Base-by-base conservation (phyloP, 2,113 vertebrate species). In the Nibea coibor region DNA sequence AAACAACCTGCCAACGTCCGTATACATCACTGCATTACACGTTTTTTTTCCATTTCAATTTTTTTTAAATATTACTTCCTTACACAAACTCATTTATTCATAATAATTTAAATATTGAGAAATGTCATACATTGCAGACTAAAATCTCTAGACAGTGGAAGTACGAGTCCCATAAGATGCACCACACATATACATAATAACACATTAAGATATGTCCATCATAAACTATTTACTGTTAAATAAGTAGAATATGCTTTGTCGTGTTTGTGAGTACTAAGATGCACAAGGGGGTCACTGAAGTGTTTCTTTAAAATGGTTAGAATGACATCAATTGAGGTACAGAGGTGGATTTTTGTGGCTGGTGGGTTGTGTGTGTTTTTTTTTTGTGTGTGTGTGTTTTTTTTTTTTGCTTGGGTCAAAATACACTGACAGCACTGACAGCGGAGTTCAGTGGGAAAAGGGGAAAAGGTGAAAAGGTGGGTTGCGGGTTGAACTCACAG, bases 151-250 rank as follows among this genome's bases (percentile, higher is more conserved):
- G 87, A 93, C 86, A 84, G 72, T 89, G 82, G 83, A 93, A 93
- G 85, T 88, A 93, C 88, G 88, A 82, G 81, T 90, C 85, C 70
- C 85, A 87, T 87, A 90, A 87, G 80, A 93, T 90, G 90, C 90
- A 94, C 88, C 86, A 93, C 92, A 94, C 87, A 92, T 83, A 93
- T 90, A 94, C 92, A 86, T 75, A 78, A 86, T 71, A 90, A 93
- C 63, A 91, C 88, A 91, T 73, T 64, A 84, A 82, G 86, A 87
- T 88, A 91, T 91, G 88, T 88, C 86, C 82, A 87, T 91, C 61
- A 87, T 91, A 77, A 89, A 91, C 75, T 75, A 85, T 81, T 87
- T 85, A 89, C 70, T 82, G 53, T 82, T 90, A 82, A 91, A 93
- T 90, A 72, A 78, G 58, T 79, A 61, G 17, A 58, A 78, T 85